phyloP scores from a whole-genome alignment of 2,797 vertebrate species.

The Bradypodion ventrale region DNA sequence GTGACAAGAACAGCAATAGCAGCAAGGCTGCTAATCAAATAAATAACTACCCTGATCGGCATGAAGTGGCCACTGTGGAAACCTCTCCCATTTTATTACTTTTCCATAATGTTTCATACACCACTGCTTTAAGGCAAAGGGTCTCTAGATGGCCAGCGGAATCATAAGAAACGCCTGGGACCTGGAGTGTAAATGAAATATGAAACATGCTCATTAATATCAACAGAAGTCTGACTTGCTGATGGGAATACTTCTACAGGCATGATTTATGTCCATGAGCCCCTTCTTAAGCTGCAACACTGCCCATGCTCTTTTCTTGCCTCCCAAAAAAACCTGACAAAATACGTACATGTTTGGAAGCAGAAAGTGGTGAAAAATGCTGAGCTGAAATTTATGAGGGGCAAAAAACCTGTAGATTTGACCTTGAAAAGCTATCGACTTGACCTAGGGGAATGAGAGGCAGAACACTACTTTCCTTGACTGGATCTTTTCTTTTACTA shows the following conservation, averaged over 20 bases:
- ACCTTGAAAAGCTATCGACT: conserved; percentile 35
- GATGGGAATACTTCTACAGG: conserved; percentile 68
- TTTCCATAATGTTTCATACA: conserved; percentile 48
- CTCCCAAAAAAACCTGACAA: conserved; percentile 69
- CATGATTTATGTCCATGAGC: conserved; percentile 74
- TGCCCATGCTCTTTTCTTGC: conserved; percentile 40
- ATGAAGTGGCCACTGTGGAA: not conserved
- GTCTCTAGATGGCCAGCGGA: conserved; percentile 64
- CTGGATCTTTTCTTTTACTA: conserved; percentile 51
- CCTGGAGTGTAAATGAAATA: conserved; percentile 69
- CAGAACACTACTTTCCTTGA: conserved; percentile 9
- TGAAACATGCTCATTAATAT: conserved; percentile 67
- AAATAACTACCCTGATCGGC: not conserved
- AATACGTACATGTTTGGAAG: conserved; percentile 72
- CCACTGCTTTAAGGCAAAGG: conserved; percentile 38
- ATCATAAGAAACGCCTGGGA: conserved; percentile 62
- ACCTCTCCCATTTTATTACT: conserved; percentile 38
- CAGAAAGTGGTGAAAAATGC: conserved; percentile 68
- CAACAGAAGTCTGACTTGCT: conserved; percentile 66
- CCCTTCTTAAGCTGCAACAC: conserved; percentile 62
- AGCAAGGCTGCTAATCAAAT: not conserved
- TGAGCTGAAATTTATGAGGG: conserved; percentile 60
- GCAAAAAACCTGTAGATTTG: conserved; percentile 51
- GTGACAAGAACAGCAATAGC: not conserved
- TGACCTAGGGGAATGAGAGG: conserved; percentile 38